Percentiles rank a stretch among this genome's conserved stretches.
Evolutionary conservation across 2,888 invertebrate species (phyloP).

Genomic region (Teleogryllus oceanicus): DNA sequence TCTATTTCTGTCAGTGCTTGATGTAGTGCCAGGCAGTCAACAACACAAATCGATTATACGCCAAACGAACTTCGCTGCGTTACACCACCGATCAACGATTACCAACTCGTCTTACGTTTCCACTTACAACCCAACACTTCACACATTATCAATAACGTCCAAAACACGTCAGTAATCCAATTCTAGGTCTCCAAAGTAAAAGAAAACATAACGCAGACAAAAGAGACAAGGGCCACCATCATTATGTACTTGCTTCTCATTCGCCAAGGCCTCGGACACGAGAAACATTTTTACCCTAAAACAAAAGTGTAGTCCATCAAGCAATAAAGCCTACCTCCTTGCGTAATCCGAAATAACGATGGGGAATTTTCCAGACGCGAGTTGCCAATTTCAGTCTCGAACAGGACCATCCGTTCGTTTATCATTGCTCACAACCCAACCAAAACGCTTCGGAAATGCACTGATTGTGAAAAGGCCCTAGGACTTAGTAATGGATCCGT

Average conservation of each 20-base stretch:
- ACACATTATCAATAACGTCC: background rate
- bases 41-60: slow-evolving; percentile 31
- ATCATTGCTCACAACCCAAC: slow-evolving; percentile 35
- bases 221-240: slow-evolving; percentile 37
- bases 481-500: slow-evolving; percentile 34
- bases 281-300: slow-evolving; percentile 24
- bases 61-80: slow-evolving; percentile 20
- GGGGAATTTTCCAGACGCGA: slow-evolving; percentile 33
- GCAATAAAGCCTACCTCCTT: slow-evolving; percentile 35
- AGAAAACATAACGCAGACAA: slow-evolving; percentile 33
- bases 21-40: slow-evolving; percentile 27
- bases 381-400: slow-evolving; percentile 31
- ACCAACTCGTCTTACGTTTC: background rate
- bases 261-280: slow-evolving; percentile 31
- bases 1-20: slow-evolving; percentile 29
- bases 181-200: background rate
- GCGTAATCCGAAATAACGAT: slow-evolving; percentile 35
- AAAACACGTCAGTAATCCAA: background rate
- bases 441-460: slow-evolving; percentile 34
- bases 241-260: slow-evolving; percentile 31
- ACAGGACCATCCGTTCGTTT: slow-evolving; percentile 33
- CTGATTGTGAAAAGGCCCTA: slow-evolving; percentile 34
- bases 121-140: background rate
- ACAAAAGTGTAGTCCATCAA: slow-evolving; percentile 18
- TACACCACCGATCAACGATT: background rate